A percentile compares a stretch with the other conserved stretches of the same genome.
These are phyloP conservation scores for Poecile montanus DNA, from an alignment of 2,797 vertebrate species.

Conservation along the genomic window DNA sequence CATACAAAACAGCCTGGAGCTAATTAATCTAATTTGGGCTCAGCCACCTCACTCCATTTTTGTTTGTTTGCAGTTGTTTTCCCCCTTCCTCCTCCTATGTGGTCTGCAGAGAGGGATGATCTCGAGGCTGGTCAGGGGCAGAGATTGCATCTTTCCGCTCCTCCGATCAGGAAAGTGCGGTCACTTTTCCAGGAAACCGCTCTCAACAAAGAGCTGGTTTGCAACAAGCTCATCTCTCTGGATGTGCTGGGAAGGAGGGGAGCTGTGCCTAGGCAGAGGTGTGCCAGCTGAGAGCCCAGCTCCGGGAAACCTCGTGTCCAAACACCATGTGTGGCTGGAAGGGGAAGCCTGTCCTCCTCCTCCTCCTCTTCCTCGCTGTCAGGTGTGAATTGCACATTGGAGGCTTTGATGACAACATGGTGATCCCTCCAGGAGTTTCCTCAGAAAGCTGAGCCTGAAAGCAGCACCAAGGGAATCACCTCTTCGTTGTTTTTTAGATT, in stretches of 20 bases:
- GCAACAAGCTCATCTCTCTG: background rate
- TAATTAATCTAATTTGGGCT: constrained; percentile 61
- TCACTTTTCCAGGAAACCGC: background rate
- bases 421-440: constrained; percentile 53
- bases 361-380: background rate
- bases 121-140: background rate
- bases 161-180: background rate
- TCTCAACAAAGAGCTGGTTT: background rate
- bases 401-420: constrained; percentile 53
- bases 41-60: constrained; percentile 37
- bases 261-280: background rate
- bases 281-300: background rate
- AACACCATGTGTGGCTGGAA: background rate
- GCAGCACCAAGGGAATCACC: background rate
- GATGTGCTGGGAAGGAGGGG: background rate
- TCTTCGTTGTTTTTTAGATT: background rate
- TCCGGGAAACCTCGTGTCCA: background rate
- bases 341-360: background rate
- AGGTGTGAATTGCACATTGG: background rate
- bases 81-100: constrained; percentile 34
- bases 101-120: constrained; percentile 23
- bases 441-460: constrained; percentile 4
- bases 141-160: background rate
- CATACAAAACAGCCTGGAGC: constrained; percentile 55
- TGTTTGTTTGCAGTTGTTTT: constrained; percentile 67